Evolutionary conservation across 2,113 vertebrate genomes (phyloP).

Genomic region (Salvelinus sp.): DNA sequence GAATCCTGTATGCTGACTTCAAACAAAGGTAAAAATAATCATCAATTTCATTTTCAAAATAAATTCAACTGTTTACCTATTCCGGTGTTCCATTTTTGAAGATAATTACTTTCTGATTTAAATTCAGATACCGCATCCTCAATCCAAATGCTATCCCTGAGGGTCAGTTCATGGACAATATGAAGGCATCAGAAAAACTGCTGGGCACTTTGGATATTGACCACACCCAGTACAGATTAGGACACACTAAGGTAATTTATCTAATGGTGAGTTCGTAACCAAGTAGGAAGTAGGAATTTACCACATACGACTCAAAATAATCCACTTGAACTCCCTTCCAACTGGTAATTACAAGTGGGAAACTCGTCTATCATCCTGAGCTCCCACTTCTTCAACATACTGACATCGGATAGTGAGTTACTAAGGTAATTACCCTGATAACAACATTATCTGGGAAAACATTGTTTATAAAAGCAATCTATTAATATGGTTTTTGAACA

Average conservation of each 20-base stretch:
- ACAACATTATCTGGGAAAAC: too few species aligned
- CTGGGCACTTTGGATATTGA: constrained; percentile 63
- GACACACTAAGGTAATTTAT: constrained; percentile 60
- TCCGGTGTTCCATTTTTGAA: not conserved
- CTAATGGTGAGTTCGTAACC: not conserved
- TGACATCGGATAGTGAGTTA: too few species aligned
- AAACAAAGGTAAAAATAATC: constrained; percentile 66
- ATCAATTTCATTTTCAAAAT: not conserved
- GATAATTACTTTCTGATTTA: too few species aligned
- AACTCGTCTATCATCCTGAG: too few species aligned
- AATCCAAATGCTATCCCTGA: constrained; percentile 65
- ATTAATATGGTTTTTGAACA: too few species aligned
- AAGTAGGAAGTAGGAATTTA: too few species aligned
- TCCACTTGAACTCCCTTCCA: too few species aligned
- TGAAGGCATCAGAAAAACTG: constrained; percentile 62
- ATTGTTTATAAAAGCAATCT: not conserved
- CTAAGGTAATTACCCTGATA: too few species aligned
- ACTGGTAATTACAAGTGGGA: too few species aligned
- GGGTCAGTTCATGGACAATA: constrained; percentile 67
- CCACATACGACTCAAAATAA: too few species aligned
- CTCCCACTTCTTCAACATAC: too few species aligned
- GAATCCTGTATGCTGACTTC: constrained; percentile 77
- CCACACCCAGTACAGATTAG: constrained; percentile 61
- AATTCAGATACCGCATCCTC: constrained; percentile 57
- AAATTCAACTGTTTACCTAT: not conserved